Conservation (phyloP, 2,113 vertebrate species). For the Alligator mississippiensis region DNA sequence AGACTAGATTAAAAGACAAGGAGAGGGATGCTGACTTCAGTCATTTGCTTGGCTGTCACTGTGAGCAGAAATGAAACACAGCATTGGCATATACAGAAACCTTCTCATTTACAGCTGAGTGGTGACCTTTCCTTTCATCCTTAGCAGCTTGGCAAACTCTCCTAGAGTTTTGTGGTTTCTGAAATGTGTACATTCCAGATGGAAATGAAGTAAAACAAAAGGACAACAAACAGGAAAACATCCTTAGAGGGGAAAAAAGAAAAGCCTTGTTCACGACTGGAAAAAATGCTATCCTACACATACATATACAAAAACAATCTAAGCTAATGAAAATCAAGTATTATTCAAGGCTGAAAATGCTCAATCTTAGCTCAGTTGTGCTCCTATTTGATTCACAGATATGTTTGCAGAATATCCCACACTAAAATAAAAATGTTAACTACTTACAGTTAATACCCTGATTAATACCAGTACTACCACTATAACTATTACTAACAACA, state of each 20-base stretch:
- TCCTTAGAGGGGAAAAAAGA: background rate
- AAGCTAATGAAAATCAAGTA: background rate
- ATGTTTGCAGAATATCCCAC: background rate
- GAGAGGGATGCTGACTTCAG: background rate
- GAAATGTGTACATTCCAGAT: background rate
- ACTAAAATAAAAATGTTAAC: background rate
- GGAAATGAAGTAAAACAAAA: background rate
- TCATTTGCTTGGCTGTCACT: slow-evolving; percentile 17
- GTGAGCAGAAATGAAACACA: slow-evolving; percentile 26
- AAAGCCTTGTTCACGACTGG: background rate
- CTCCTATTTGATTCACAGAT: background rate
- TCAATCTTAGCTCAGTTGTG: background rate
- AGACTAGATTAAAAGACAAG: slow-evolving; percentile 42
- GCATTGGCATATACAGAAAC: slow-evolving; percentile 15
- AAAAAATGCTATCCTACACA: background rate
- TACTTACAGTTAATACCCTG: background rate
- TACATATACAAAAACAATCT: background rate
- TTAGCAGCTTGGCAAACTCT: background rate
- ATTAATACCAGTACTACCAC: background rate
- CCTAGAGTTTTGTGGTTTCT: slow-evolving; percentile 9
- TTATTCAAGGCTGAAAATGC: background rate
- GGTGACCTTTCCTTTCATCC: slow-evolving; percentile 45
- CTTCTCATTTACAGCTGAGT: slow-evolving; percentile 18
- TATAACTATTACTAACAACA: background rate
- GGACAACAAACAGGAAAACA: background rate